phyloP scores from a whole-genome alignment of 2,888 invertebrate genomes.

The Drosophila parthenogenetica region DNA sequence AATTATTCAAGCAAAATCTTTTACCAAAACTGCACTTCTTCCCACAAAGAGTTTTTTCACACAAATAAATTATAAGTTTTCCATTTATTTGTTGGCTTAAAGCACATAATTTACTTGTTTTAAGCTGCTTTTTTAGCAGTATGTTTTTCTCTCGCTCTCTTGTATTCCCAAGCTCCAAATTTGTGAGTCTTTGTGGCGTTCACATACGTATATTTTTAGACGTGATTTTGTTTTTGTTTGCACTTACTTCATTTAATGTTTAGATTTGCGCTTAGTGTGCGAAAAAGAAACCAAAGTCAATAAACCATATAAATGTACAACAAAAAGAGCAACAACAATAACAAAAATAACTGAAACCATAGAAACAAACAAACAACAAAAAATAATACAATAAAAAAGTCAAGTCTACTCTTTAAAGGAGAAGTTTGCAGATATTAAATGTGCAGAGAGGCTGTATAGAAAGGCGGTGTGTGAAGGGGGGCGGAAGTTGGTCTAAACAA shows the following conservation, averaged over 20 bases:
- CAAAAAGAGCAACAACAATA: slow-evolving; percentile 35
- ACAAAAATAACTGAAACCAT: slow-evolving; percentile 33
- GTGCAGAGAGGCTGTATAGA: slow-evolving; percentile 2
- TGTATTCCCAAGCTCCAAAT: not conserved
- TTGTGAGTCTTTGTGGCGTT: slow-evolving; percentile 15
- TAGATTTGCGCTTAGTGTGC: slow-evolving; percentile 69
- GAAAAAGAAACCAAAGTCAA: slow-evolving; percentile 74
- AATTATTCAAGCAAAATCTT: too few relatives aligned
- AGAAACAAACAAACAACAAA: slow-evolving; percentile 50
- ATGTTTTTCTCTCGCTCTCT: not conserved
- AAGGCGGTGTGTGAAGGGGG: not conserved
- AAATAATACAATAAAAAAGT: slow-evolving; percentile 24
- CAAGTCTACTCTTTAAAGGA: slow-evolving; percentile 27
- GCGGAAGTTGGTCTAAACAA: slow-evolving; percentile 16
- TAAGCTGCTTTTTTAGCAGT: not conserved
- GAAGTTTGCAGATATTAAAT: slow-evolving; percentile 11
- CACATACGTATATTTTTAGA: slow-evolving; percentile 30
- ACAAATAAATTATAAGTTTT: not conserved
- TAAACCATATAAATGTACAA: slow-evolving; percentile 62
- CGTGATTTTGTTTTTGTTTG: slow-evolving; percentile 61
- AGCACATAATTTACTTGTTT: not conserved
- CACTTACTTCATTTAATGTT: slow-evolving; percentile 67
- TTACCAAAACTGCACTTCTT: not conserved
- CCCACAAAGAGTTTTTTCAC: not conserved
- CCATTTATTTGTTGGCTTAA: not conserved